Base-by-base conservation (phyloP, 2,797 vertebrate genomes). In the Pipistrellus nathusii region DNA sequence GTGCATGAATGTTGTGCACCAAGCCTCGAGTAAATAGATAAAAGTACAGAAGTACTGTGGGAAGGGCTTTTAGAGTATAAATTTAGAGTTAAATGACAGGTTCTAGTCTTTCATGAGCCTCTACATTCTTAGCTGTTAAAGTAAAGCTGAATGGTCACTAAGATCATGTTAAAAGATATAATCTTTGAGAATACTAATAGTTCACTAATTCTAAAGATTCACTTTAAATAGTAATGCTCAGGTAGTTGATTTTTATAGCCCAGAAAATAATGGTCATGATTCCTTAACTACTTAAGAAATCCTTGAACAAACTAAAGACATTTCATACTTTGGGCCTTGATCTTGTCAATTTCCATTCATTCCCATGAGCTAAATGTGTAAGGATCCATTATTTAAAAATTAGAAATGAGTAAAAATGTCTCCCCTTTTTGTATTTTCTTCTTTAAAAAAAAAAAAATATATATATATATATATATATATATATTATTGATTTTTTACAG, bases 21-120 rank as follows among this genome's bases (percentile, higher is more conserved):
- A 59, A 25, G 57, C 57, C 57, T 59, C 57, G 27, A 59, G 25
- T 27, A 59, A 86, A 91, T 92, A 75, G 48, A 25, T 73, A 55
- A 85, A 92, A 90, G 51, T 41, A 80, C 20, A 51, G 0, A 21
- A 59, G 11, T 32, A 85, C 25, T 51, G 5, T 92, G 48, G 38
- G 10, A 30, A 89, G 85, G 3, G 2, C 32, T 84, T 94, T 71
- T 82, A 81, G 35, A 32, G 23, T 69, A 13, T 8, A 88, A 92
- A 92, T 62, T 94, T 88, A 84, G 44, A 93, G 25, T 91, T 94
- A 71, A 94, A 82, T 30, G 21, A 75, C 11, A 57, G 32, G 15
- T 59, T 86, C 51, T 94, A 53, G 2, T 77, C 20, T 83, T 95
- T 88, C 72, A 57, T 85, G 25, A 64, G 3, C 15, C 35, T 81